phyloP scores from a whole-genome alignment of 2,888 invertebrate species.

The Sinelater perroti region DNA sequence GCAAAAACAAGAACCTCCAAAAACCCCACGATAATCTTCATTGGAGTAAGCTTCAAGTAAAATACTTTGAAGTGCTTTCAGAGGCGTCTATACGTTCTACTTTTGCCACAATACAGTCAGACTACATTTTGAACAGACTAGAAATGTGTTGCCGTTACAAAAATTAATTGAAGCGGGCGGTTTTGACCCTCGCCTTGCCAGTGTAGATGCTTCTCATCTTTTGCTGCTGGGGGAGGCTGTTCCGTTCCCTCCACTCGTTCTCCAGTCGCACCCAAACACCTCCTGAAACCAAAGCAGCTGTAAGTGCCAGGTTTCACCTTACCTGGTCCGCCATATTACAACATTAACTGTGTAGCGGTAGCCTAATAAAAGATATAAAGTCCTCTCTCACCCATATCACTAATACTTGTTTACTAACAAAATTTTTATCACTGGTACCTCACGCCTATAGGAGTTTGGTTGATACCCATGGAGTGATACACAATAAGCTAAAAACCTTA shows the following conservation, averaged over 20 bases:
- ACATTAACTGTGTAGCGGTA: too few relatives aligned
- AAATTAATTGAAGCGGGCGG: constrained; percentile 5
- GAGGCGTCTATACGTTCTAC: background rate
- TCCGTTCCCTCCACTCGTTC: constrained; percentile 76
- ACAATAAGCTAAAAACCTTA: constrained; percentile 26
- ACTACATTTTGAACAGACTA: background rate
- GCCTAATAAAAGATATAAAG: too few relatives aligned
- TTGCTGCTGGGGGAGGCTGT: constrained; percentile 21
- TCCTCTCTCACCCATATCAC: too few relatives aligned
- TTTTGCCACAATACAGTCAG: background rate
- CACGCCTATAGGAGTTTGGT: too few relatives aligned
- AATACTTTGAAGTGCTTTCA: background rate
- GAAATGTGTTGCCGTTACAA: too few relatives aligned
- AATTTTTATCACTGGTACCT: too few relatives aligned
- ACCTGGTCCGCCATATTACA: too few relatives aligned
- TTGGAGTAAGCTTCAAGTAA: background rate
- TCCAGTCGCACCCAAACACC: constrained; percentile 81
- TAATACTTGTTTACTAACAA: too few relatives aligned
- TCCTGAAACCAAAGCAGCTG: constrained; percentile 65
- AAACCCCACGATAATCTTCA: background rate
- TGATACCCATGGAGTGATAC: background rate
- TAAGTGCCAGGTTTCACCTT: too few relatives aligned
- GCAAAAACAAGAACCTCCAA: too few relatives aligned
- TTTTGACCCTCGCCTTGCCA: constrained; percentile 23
- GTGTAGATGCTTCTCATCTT: constrained; percentile 17